Percentiles rank a stretch among this genome's conserved stretches.
These are phyloP conservation scores for Dryas iulia DNA, from an alignment of 1,140 invertebrate genomes.

Conservation along the genomic window DNA sequence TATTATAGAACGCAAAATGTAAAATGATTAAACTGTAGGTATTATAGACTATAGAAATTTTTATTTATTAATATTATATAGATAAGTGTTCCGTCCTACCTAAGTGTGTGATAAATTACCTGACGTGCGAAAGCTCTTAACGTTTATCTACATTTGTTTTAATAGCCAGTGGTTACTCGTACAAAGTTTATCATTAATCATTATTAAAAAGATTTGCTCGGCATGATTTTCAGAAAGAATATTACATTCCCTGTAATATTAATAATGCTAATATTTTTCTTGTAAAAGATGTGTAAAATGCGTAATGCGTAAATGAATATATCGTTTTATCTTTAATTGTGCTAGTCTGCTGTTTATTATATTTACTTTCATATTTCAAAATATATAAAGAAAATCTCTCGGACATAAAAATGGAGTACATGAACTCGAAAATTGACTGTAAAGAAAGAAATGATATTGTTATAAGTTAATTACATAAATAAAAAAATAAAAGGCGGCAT, in stretches of 20 bases:
- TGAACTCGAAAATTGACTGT: too few species aligned
- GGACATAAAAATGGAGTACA: too few species aligned
- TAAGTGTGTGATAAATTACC: conserved; percentile 26
- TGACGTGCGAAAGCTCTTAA: conserved; percentile 28
- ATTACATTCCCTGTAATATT: neutral
- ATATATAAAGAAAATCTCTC: too few species aligned
- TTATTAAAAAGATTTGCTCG: conserved; percentile 21
- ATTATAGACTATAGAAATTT: neutral
- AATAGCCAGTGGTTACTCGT: conserved; percentile 17
- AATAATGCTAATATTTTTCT: neutral
- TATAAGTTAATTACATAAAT: too few species aligned
- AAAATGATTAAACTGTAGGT: neutral
- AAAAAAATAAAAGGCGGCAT: too few species aligned
- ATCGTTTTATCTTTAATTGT: too few species aligned
- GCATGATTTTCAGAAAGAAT: neutral
- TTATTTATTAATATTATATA: neutral
- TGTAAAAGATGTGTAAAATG: too few species aligned
- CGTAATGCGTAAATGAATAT: too few species aligned
- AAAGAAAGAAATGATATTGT: too few species aligned
- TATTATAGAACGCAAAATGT: neutral
- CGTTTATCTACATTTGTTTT: conserved; percentile 28
- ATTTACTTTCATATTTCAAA: too few species aligned
- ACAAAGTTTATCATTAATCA: conserved; percentile 23
- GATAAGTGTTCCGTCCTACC: neutral
- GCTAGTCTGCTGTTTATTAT: too few species aligned